phyloP scores from a whole-genome alignment of 1,140 invertebrate species.

The Drosophila sp. region DNA sequence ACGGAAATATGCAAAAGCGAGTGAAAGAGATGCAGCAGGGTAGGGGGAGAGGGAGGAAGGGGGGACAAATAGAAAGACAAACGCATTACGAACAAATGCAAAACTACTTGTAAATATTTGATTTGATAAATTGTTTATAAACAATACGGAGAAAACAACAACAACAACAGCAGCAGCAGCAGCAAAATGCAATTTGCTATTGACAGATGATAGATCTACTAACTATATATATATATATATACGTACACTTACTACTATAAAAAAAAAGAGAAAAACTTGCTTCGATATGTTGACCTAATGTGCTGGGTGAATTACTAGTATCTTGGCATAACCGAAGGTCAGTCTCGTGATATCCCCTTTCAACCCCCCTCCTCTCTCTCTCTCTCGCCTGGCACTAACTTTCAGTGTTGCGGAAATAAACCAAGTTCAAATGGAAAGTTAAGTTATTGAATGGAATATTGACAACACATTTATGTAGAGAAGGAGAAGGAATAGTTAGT shows the following conservation, averaged over 20 bases:
- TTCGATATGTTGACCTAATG: conserved; percentile 9
- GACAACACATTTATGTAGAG: neutral
- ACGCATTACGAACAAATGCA: conserved; percentile 45
- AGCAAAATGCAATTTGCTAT: conserved; percentile 16
- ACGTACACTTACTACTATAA: conserved; percentile 10
- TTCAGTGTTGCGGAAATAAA: conserved; percentile 4
- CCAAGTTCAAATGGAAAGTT: conserved; percentile 7
- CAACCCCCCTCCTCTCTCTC: neutral
- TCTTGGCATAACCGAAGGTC: conserved; percentile 6
- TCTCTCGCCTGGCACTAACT: neutral
- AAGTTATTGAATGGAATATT: conserved; percentile 8
- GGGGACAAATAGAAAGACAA: conserved; percentile 1
- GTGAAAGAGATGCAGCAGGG: conserved; percentile 5
- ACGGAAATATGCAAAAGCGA: conserved; percentile 56
- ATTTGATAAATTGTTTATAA: conserved; percentile 49
- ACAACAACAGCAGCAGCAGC: neutral
- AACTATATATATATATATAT: neutral
- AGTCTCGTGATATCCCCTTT: neutral
- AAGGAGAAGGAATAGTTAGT: neutral
- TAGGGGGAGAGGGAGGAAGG: neutral
- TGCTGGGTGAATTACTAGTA: conserved; percentile 3
- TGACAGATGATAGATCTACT: conserved; percentile 14
- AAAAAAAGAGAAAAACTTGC: neutral
- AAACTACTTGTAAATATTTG: conserved; percentile 14
- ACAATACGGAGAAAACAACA: conserved; percentile 16